Base-by-base conservation (phyloP, 2,888 invertebrate species). In the Nephrotoma guestfalica region DNA sequence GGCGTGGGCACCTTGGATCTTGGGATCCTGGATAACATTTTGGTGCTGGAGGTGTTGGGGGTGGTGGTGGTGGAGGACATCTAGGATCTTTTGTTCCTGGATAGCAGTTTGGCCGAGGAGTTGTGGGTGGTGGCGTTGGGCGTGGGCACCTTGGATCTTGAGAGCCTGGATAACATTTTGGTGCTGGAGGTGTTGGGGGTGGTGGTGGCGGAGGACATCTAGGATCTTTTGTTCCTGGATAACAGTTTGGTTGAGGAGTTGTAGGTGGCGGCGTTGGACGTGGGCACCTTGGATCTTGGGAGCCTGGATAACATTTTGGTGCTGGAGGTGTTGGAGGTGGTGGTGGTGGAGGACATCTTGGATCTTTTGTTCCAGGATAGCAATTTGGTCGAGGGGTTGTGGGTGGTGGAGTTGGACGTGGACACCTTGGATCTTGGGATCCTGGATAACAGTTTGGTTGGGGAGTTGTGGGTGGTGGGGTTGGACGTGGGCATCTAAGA, bases 271-370 rank as follows among this genome's bases (percentile, higher is more conserved):
- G 87, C 2, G 90, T 89, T 86, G 90, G 89, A 88, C 89, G 89
- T 0, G 90, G 91, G 87, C 91, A 92, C 42, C 89, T 89, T 0
- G 91, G 91, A 88, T 92, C 93, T 90, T 51, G 92, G 90, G 89
- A 92, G 91, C 90, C 93, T 90, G 89, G 93, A 91, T 88, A 92
- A 91, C 47, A 92, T 91, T 87, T 88, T 7, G 47, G 42, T 41
- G 86, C 57, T 85, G 88, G 87, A 9, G 90, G 90, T 0, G 90
- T 89, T 91, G 87, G 91, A 91, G 13, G 92, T 91, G 6, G 9
- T 9, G 89, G 88, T 9, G 89, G 87, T 86, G 87, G 88, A 6
- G 86, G 92, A 91, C 89, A 92, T 91, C 90, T 88, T 0, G 90
- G 90, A 88, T 91, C 90, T 0, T 89, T 89, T 0, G 90, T 91